Evolutionary conservation across 2,797 vertebrate species (phyloP).

Genomic region (Tapirus indicus): DNA sequence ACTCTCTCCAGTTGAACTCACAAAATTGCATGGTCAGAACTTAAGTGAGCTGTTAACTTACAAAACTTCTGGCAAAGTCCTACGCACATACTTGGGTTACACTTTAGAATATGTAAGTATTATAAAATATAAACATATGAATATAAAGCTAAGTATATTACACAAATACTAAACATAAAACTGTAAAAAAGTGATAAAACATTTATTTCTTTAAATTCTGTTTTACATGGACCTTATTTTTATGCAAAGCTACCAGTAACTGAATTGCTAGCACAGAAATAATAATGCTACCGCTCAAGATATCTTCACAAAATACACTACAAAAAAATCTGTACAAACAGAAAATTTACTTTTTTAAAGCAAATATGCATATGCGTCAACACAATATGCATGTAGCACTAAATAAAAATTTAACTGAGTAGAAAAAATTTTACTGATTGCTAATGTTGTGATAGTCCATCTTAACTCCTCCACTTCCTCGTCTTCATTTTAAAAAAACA

Average conservation of each 20-base stretch:
- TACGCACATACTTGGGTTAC: neutral
- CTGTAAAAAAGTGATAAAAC: constrained; percentile 9
- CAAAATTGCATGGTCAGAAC: neutral
- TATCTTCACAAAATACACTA: neutral
- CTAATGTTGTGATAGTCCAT: neutral
- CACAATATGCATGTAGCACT: neutral
- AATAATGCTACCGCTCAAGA: neutral
- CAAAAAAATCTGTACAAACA: neutral
- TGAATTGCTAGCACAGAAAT: constrained; percentile 20
- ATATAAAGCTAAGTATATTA: neutral
- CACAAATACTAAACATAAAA: constrained; percentile 37
- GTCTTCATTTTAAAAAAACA: neutral
- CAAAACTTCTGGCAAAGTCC: constrained; percentile 28
- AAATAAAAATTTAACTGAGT: neutral
- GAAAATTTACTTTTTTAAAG: constrained; percentile 29
- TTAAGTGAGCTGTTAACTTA: neutral
- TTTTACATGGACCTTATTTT: constrained; percentile 37
- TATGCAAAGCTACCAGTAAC: neutral
- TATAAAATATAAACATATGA: neutral
- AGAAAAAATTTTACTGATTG: constrained; percentile 7
- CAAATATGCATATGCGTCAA: neutral
- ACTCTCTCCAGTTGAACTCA: neutral
- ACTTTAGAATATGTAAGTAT: constrained; percentile 32
- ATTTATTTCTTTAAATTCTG: constrained; percentile 14
- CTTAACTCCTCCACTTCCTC: neutral